Conservation (phyloP, 1,140 invertebrate genomes). For the Cardiocondyla obscurior region DNA sequence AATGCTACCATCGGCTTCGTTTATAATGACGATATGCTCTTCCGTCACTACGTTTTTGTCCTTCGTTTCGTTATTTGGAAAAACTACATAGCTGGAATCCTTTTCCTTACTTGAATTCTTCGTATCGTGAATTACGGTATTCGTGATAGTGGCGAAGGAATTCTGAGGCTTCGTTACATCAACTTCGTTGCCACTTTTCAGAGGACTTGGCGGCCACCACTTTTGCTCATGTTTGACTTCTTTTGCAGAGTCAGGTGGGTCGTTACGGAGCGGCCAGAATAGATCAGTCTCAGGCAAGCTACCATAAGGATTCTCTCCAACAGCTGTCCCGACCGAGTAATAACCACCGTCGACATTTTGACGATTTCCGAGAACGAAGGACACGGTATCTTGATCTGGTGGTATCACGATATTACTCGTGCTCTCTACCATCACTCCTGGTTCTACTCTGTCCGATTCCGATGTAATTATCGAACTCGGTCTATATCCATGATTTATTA, state of each 20-base stretch:
- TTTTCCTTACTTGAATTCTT: conserved; percentile 47
- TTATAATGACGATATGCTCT: conserved; percentile 79
- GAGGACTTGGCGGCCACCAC: conserved; percentile 60
- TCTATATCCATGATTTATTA: conserved; percentile 44
- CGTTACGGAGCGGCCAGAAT: conserved; percentile 74
- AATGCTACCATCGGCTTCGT: conserved; percentile 77
- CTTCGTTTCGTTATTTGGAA: conserved; percentile 57
- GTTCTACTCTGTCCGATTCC: conserved; percentile 55
- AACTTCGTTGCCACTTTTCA: conserved; percentile 50
- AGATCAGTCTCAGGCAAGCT: conserved; percentile 63
- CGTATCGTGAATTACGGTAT: not conserved
- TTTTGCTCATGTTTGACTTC: conserved; percentile 45
- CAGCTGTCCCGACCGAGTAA: conserved; percentile 80
- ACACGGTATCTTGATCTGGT: conserved; percentile 86
- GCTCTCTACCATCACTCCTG: conserved; percentile 78
- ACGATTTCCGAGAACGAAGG: conserved; percentile 86
- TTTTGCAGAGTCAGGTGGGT: not conserved
- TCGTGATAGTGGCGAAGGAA: not conserved
- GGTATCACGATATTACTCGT: conserved; percentile 87
- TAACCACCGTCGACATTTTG: conserved; percentile 85
- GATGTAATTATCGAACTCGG: conserved; percentile 40
- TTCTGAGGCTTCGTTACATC: conserved; percentile 26
- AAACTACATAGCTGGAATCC: conserved; percentile 64
- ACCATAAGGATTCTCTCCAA: conserved; percentile 83
- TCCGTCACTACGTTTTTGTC: conserved; percentile 68